Evolutionary conservation across 2,888 invertebrate species (phyloP).

Genomic region (Diarsia mendica): DNA sequence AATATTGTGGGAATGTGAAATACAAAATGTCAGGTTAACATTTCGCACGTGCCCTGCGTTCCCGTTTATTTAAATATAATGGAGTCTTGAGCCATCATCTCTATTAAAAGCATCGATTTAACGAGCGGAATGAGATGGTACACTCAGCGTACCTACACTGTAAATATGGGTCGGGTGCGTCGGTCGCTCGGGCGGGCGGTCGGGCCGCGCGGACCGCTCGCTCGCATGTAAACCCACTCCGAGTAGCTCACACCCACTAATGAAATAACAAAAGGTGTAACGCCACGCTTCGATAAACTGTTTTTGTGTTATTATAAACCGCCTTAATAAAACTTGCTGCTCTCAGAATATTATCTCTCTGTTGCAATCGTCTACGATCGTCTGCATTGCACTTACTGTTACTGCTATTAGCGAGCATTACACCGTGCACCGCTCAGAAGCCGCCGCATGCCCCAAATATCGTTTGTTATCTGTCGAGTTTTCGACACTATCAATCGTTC

Average conservation of each 20-base stretch:
- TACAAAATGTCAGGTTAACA: slow-evolving; percentile 78
- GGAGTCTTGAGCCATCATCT: slow-evolving; percentile 83
- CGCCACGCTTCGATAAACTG: slow-evolving; percentile 71
- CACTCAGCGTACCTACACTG: slow-evolving; percentile 69
- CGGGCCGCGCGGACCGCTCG: slow-evolving; percentile 65
- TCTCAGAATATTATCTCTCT: slow-evolving; percentile 56
- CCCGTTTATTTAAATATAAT: slow-evolving; percentile 81
- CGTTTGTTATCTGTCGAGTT: slow-evolving; percentile 63
- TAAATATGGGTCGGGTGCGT: slow-evolving; percentile 81
- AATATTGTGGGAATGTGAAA: slow-evolving; percentile 63
- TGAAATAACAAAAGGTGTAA: slow-evolving; percentile 76
- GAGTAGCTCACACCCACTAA: slow-evolving; percentile 70
- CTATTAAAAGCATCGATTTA: slow-evolving; percentile 88
- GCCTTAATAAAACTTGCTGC: slow-evolving; percentile 56
- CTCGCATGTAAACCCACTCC: slow-evolving; percentile 72
- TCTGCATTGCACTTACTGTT: slow-evolving; percentile 41
- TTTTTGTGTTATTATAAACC: slow-evolving; percentile 68
- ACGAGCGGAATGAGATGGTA: slow-evolving; percentile 84
- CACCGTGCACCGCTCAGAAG: slow-evolving; percentile 6
- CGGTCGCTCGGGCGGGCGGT: slow-evolving; percentile 3
- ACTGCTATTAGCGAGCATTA: slow-evolving; percentile 42
- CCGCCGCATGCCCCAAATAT: slow-evolving; percentile 43
- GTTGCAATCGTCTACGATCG: slow-evolving; percentile 43
- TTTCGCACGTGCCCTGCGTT: slow-evolving; percentile 76
- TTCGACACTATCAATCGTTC: slow-evolving; percentile 67